Conservation (phyloP, 2,888 invertebrate genomes). For the Nebria brevicollis region DNA sequence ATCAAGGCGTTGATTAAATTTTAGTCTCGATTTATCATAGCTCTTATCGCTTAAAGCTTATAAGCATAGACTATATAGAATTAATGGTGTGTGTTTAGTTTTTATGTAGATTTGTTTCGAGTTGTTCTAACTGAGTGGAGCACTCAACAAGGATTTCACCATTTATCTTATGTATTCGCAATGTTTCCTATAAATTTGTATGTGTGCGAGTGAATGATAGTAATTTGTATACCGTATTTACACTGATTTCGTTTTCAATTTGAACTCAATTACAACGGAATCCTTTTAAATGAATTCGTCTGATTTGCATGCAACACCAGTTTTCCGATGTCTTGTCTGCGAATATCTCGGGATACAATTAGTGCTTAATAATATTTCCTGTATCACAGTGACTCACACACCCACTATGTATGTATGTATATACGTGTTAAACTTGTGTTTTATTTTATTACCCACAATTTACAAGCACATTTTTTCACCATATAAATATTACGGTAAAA, state of each 20-base stretch:
- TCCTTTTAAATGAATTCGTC: constrained; percentile 43
- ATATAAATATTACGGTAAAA: background rate
- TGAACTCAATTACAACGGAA: constrained; percentile 40
- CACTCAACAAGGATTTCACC: background rate
- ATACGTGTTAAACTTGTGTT: background rate
- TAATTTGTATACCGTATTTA: background rate
- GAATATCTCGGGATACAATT: background rate
- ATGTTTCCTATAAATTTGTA: background rate
- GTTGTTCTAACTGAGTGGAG: background rate
- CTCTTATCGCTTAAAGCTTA: background rate
- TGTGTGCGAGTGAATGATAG: too few species aligned
- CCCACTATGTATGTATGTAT: background rate
- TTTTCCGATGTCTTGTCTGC: constrained; percentile 29
- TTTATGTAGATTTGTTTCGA: background rate
- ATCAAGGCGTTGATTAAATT: background rate
- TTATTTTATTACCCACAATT: background rate
- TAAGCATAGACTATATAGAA: background rate
- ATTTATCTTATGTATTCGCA: background rate
- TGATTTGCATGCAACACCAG: constrained; percentile 42
- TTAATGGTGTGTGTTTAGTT: background rate
- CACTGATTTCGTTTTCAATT: constrained; percentile 40
- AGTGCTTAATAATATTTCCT: background rate
- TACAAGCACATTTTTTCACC: background rate
- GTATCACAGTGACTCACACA: background rate
- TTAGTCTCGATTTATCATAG: background rate